Conservation (phyloP, 2,888 invertebrate genomes). For the Ceriagrion tenellum region DNA sequence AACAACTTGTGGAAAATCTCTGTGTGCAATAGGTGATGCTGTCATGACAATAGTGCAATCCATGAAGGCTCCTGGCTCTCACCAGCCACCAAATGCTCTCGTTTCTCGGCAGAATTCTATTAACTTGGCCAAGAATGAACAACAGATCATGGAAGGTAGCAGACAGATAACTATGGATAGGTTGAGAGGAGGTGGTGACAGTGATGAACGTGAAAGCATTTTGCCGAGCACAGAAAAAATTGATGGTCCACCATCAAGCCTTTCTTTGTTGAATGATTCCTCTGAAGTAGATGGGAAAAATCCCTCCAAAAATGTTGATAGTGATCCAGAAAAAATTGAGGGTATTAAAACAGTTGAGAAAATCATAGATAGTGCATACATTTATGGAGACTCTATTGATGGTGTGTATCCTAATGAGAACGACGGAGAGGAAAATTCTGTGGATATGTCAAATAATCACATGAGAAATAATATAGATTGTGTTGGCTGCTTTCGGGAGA, state of each 20-base stretch:
- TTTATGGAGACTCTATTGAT: background rate
- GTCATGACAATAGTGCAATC: background rate
- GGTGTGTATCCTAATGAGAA: background rate
- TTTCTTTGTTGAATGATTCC: background rate
- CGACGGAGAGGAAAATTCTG: background rate
- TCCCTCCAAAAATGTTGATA: background rate
- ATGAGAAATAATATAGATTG: background rate
- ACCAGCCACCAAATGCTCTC: background rate
- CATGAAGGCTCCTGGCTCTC: background rate
- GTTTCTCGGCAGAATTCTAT: background rate
- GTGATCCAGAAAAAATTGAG: background rate
- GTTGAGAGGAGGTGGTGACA: background rate
- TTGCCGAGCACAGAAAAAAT: background rate
- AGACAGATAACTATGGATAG: conserved; percentile 14
- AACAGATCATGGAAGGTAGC: background rate
- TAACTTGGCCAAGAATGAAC: background rate
- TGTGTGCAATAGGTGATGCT: background rate
- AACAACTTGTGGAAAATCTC: background rate
- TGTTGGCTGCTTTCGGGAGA: background rate
- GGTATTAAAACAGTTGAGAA: background rate
- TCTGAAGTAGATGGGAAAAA: background rate
- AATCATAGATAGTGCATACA: background rate
- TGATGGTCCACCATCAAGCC: background rate
- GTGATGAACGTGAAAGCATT: background rate
- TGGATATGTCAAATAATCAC: background rate